These are phyloP conservation scores for Sylvilagus bachmani DNA, from an alignment of 2,113 vertebrate genomes.

Conservation along the genomic window DNA sequence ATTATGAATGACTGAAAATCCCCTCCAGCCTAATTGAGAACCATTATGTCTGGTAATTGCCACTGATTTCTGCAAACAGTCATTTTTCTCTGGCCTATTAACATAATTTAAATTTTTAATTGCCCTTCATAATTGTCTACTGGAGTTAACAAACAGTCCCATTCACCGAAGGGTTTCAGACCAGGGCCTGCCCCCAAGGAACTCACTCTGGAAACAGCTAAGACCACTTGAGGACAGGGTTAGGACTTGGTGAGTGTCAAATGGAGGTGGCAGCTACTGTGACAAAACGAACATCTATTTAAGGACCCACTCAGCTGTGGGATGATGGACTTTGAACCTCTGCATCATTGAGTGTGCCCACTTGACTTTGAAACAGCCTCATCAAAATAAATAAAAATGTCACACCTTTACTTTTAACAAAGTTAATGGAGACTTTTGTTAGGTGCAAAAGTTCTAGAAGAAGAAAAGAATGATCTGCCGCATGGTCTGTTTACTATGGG, in stretches of 20 bases:
- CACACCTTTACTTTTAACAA: neutral
- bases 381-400: neutral
- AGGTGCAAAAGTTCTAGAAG: neutral
- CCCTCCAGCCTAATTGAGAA: slow-evolving; percentile 98
- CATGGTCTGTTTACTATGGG: neutral
- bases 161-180: slow-evolving; percentile 86
- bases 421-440: neutral
- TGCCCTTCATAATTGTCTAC: slow-evolving; percentile 90
- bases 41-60: slow-evolving; percentile 99
- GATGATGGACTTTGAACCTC: neutral
- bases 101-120: slow-evolving; percentile 99
- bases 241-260: slow-evolving; percentile 45
- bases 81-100: slow-evolving; percentile 97
- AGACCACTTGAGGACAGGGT: slow-evolving; percentile 52
- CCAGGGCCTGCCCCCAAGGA: slow-evolving; percentile 75
- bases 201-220: slow-evolving; percentile 71
- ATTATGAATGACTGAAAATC: slow-evolving; percentile 92
- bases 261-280: slow-evolving; percentile 62
- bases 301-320: slow-evolving; percentile 50
- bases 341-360: slow-evolving; percentile 5
- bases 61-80: slow-evolving; percentile 96
- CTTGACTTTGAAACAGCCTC: neutral
- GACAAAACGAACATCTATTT: slow-evolving; percentile 28
- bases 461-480: neutral
- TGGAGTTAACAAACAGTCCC: slow-evolving; percentile 89